phyloP scores from a whole-genome alignment of 2,888 invertebrate species.

The Sericinus montela region DNA sequence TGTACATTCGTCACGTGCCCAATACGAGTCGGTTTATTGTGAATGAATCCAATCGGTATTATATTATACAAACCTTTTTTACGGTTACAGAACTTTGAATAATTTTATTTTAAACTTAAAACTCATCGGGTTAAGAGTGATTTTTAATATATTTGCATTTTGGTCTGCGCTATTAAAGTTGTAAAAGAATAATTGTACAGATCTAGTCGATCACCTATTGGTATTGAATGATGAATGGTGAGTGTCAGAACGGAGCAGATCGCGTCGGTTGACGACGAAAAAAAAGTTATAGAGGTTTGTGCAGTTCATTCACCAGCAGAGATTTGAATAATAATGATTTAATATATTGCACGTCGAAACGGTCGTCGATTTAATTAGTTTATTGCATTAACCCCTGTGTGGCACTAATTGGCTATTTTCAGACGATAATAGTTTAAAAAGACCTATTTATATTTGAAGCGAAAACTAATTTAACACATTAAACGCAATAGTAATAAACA shows the following conservation, averaged over 20 bases:
- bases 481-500: no score
- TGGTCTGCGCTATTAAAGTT: background rate
- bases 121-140: background rate
- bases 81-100: constrained; percentile 13
- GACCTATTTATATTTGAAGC: no score
- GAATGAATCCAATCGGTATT: constrained; percentile 61
- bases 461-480: no score
- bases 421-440: no score
- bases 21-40: constrained; percentile 31
- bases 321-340: background rate
- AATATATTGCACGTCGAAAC: no score
- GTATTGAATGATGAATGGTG: constrained; percentile 60
- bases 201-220: constrained; percentile 59
- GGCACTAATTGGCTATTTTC: no score
- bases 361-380: background rate
- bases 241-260: constrained; percentile 41
- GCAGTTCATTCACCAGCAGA: constrained; percentile 51
- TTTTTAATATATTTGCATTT: constrained; percentile 3
- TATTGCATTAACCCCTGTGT: no score
- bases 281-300: constrained; percentile 44
- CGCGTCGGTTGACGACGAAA: constrained; percentile 40
- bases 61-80: constrained; percentile 31
- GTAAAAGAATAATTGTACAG: constrained; percentile 42
- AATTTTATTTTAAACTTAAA: constrained; percentile 20
- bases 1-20: constrained; percentile 26